Evolutionary conservation across 1,140 invertebrate genomes (phyloP).

Genomic region (Ceratitis capitata): DNA sequence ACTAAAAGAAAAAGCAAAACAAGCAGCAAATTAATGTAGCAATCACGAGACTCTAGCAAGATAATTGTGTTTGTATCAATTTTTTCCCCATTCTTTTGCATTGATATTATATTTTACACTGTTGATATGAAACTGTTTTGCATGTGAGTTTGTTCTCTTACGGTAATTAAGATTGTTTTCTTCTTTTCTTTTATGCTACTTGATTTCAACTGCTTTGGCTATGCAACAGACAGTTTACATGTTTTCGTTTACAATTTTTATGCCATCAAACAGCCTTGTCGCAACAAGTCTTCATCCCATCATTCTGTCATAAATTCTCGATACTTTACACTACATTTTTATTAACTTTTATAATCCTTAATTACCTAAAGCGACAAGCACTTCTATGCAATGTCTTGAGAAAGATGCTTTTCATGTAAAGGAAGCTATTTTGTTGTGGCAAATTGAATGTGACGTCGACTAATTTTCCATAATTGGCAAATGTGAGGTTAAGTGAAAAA

Average conservation of each 20-base stretch:
- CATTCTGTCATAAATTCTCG: too few species aligned
- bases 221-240: too few species aligned
- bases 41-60: not conserved
- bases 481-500: too few species aligned
- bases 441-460: too few species aligned
- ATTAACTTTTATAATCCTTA: not conserved
- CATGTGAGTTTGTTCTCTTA: slow-evolving; percentile 1
- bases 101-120: not conserved
- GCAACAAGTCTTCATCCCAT: too few species aligned
- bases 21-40: not conserved
- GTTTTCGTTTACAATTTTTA: too few species aligned
- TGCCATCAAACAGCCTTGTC: too few species aligned
- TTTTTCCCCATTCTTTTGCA: too few species aligned
- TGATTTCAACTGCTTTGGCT: not conserved
- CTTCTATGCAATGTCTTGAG: too few species aligned
- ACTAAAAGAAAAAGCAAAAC: not conserved
- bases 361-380: not conserved
- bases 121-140: not conserved
- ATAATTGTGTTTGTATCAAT: not conserved
- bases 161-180: not conserved
- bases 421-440: too few species aligned
- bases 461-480: too few species aligned
- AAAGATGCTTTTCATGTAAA: too few species aligned
- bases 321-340: not conserved
- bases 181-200: not conserved